A percentile compares a stretch with the other conserved stretches of the same genome.
phyloP scores from a whole-genome alignment of 30 jellyfish, hydroid and myxozoan genomes.

The Hydra vulgaris region DNA sequence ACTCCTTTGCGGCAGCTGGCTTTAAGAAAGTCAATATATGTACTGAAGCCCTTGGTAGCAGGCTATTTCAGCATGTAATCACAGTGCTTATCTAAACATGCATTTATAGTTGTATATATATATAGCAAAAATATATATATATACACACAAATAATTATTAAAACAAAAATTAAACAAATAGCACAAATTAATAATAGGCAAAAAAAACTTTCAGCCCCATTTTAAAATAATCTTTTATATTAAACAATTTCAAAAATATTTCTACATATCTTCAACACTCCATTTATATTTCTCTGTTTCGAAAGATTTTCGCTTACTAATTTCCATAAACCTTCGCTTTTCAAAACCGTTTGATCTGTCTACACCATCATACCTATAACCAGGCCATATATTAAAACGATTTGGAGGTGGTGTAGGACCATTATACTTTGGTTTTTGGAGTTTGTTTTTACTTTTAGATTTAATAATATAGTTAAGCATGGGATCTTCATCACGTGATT shows the following conservation, averaged over 20 bases:
- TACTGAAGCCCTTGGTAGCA: too few species aligned
- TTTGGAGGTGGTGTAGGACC: conserved; percentile 96
- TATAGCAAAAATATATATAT: too few species aligned
- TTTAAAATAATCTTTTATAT: too few species aligned
- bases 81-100: too few species aligned
- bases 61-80: too few species aligned
- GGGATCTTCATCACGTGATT: conserved; percentile 90
- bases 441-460: conserved; percentile 41
- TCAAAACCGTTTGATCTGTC: conserved; percentile 99
- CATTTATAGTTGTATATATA: too few species aligned
- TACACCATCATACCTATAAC: conserved; percentile 98
- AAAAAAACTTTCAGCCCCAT: neutral
- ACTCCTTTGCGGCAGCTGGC: too few species aligned
- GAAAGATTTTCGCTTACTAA: conserved; percentile 63
- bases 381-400: conserved; percentile 93
- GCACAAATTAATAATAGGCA: neutral
- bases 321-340: conserved; percentile 63
- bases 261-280: conserved; percentile 98
- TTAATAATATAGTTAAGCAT: conserved; percentile 67
- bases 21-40: too few species aligned
- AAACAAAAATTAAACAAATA: too few species aligned
- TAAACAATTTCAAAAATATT: too few species aligned
- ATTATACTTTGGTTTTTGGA: conserved; percentile 66
- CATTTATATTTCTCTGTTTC: conserved; percentile 76
- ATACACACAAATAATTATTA: too few species aligned